These are phyloP conservation scores for Halcyon chelicuti DNA, from an alignment of 2,797 vertebrate species.

Conservation along the genomic window DNA sequence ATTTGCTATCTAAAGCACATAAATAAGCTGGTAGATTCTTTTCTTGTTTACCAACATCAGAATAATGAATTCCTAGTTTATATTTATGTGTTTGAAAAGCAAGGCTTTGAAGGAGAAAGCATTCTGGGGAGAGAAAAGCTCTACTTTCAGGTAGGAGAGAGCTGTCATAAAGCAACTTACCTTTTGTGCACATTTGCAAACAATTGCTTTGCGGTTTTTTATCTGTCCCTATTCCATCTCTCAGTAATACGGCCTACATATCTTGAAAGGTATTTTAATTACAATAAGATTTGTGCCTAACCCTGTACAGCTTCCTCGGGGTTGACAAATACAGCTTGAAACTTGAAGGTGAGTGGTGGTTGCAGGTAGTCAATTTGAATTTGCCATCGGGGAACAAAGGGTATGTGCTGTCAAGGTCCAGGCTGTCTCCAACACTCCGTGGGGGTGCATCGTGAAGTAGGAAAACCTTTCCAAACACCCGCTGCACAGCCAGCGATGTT, in stretches of 20 bases:
- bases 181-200: neutral
- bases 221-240: conserved; percentile 36
- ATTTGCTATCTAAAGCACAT: neutral
- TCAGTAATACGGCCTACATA: conserved; percentile 28
- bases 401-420: neutral
- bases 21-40: neutral
- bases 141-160: neutral
- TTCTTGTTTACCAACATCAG: neutral
- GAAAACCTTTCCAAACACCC: neutral
- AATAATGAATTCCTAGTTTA: conserved; percentile 3
- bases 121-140: too few species aligned
- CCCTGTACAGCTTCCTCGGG: neutral
- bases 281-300: neutral
- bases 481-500: neutral
- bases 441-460: neutral
- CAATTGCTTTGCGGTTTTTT: neutral
- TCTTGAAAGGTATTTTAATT: conserved; percentile 18
- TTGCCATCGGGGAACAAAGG: neutral
- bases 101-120: conserved; percentile 13
- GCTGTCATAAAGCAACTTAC: neutral
- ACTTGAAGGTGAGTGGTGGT: neutral
- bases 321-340: neutral
- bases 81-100: neutral
- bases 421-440: neutral
- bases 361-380: neutral